These are phyloP conservation scores for Anoura caudifer DNA, from an alignment of 2,113 vertebrate species.

Conservation along the genomic window DNA sequence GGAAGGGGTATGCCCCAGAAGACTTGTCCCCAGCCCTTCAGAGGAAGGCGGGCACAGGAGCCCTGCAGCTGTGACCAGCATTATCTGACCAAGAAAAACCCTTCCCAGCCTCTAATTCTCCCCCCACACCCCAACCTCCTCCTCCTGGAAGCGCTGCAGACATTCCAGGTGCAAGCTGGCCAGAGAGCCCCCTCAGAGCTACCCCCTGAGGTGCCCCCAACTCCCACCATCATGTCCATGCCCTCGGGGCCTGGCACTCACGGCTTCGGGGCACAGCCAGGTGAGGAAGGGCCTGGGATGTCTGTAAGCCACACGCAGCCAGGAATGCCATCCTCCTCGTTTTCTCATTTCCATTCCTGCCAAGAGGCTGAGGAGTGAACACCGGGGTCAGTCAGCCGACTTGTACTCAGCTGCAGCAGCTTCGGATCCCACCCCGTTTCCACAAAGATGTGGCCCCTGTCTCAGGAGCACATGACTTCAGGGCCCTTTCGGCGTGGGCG, in stretches of 20 bases:
- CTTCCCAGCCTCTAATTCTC: not conserved
- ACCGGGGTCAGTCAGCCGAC: not conserved
- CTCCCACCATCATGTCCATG: not conserved
- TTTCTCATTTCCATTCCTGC: not conserved
- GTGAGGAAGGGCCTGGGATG: not conserved
- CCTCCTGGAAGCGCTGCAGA: not conserved
- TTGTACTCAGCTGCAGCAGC: not conserved
- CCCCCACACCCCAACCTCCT: not conserved
- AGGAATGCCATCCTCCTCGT: fast-evolving
- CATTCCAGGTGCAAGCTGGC: not conserved
- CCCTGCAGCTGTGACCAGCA: not conserved
- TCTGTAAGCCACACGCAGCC: not conserved
- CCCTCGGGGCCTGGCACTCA: not conserved
- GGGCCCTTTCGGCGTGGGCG: too few relatives aligned
- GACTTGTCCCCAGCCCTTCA: not conserved
- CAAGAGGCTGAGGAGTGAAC: not conserved
- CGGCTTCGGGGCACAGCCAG: not conserved
- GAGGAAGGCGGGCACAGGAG: not conserved
- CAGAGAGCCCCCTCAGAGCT: not conserved
- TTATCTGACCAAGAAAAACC: not conserved
- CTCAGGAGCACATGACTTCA: too few relatives aligned
- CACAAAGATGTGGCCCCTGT: not conserved
- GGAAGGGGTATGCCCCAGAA: fast-evolving
- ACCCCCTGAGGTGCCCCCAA: not conserved
- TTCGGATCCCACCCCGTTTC: fast-evolving